Evolutionary conservation across 1,140 invertebrate species (phyloP).

Genomic region (Pachypeltis micranthus): DNA sequence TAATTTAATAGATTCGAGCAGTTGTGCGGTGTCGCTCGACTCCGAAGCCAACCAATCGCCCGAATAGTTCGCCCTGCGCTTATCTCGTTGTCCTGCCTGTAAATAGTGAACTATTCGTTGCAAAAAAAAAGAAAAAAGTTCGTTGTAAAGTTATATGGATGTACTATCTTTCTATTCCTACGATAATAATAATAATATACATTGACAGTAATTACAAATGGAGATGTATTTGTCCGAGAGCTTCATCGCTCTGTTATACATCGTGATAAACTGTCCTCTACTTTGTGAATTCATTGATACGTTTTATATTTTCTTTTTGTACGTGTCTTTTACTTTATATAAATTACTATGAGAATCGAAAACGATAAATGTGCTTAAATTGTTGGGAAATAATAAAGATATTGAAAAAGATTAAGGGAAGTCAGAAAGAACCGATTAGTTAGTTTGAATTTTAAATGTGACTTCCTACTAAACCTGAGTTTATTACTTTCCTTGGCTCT

Average conservation of each 20-base stretch:
- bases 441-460: too few relatives aligned
- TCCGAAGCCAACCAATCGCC: too few relatives aligned
- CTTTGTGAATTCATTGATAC: neutral
- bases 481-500: too few relatives aligned
- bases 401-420: too few relatives aligned
- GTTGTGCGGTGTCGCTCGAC: neutral
- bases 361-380: neutral
- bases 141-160: neutral
- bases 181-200: neutral
- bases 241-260: neutral
- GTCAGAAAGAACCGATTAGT: too few relatives aligned
- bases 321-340: neutral
- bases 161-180: neutral
- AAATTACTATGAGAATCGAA: neutral
- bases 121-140: neutral
- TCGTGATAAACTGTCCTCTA: slow-evolving; percentile 1
- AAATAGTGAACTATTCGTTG: neutral
- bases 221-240: too few relatives aligned
- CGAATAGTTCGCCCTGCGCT: too few relatives aligned
- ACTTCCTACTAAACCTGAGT: too few relatives aligned
- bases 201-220: neutral
- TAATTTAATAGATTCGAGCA: neutral
- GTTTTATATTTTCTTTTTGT: slow-evolving; percentile 7
- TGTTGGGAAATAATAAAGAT: too few relatives aligned
- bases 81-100: neutral